Percentiles rank a stretch among this genome's conserved stretches.
Conservation (phyloP, 2,113 vertebrate species). For the Thomomys bottae region DNA sequence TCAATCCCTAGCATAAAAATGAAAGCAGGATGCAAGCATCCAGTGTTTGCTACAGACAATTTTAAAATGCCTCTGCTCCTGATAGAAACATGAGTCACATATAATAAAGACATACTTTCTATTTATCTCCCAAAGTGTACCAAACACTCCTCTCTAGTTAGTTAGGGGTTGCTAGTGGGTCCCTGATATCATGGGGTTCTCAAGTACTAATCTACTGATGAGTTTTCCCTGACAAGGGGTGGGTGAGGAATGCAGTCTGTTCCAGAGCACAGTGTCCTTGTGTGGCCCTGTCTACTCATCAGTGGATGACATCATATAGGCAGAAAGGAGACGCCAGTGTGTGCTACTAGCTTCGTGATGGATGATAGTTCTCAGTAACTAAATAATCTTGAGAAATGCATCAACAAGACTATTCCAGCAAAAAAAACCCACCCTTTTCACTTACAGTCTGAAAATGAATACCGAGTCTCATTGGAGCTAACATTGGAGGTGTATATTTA, state of each 20-base stretch:
- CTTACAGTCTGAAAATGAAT: slow-evolving; percentile 25
- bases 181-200: background rate
- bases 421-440: slow-evolving; percentile 1
- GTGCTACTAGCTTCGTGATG: background rate
- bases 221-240: background rate
- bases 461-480: background rate
- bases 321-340: background rate
- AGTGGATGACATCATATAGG: background rate
- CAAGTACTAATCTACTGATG: background rate
- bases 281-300: background rate
- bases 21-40: background rate
- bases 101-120: background rate
- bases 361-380: slow-evolving; percentile 51
- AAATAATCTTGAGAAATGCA: slow-evolving; percentile 32
- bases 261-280: background rate
- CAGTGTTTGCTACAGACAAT: background rate
- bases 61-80: background rate
- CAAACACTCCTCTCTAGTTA: background rate
- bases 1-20: background rate
- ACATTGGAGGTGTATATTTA: background rate
- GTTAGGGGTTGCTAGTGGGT: slow-evolving; percentile 2
- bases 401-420: slow-evolving; percentile 33
- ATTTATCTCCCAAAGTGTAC: background rate
- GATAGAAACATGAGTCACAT: background rate
- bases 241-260: background rate